Evolutionary conservation across 2,888 invertebrate species (phyloP).

Genomic region (Thyatira batis): DNA sequence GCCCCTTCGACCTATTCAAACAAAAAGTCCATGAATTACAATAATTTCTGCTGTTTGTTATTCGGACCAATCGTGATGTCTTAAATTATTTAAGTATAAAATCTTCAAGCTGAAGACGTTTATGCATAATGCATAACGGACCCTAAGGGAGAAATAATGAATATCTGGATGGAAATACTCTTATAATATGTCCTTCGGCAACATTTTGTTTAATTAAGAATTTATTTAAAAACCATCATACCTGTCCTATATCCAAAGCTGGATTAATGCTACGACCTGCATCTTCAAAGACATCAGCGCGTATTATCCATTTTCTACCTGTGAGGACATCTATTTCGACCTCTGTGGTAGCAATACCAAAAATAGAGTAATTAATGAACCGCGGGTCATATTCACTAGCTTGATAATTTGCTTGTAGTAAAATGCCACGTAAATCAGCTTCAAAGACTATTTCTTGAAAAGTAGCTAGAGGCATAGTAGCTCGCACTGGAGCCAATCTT

Average conservation of each 20-base stretch:
- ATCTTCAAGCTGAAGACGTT: slow-evolving; percentile 4
- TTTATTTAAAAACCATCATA: slow-evolving; percentile 21
- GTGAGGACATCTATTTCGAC: slow-evolving; percentile 50
- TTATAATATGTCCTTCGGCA: slow-evolving; percentile 3
- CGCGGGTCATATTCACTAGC: slow-evolving; percentile 46
- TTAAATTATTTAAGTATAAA: slow-evolving; percentile 9
- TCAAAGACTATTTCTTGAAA: slow-evolving; percentile 44
- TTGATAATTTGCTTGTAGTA: slow-evolving; percentile 46
- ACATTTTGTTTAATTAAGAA: background rate
- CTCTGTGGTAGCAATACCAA: slow-evolving; percentile 44
- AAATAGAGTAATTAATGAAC: slow-evolving; percentile 38
- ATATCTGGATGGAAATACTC: slow-evolving; percentile 2
- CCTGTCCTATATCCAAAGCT: slow-evolving; percentile 87
- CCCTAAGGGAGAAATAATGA: background rate
- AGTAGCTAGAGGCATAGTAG: slow-evolving; percentile 40
- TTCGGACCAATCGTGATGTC: slow-evolving; percentile 1
- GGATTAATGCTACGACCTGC: slow-evolving; percentile 87
- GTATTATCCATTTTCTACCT: slow-evolving; percentile 46
- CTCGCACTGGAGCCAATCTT: slow-evolving; percentile 40
- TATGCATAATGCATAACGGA: background rate
- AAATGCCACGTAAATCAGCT: slow-evolving; percentile 42
- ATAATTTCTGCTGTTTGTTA: background rate
- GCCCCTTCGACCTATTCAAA: slow-evolving; percentile 83
- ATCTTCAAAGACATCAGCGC: slow-evolving; percentile 71
- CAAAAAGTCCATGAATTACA: slow-evolving; percentile 1